Evolutionary conservation across 2,888 invertebrate genomes (phyloP).

Genomic region (Itoplectis maculator): DNA sequence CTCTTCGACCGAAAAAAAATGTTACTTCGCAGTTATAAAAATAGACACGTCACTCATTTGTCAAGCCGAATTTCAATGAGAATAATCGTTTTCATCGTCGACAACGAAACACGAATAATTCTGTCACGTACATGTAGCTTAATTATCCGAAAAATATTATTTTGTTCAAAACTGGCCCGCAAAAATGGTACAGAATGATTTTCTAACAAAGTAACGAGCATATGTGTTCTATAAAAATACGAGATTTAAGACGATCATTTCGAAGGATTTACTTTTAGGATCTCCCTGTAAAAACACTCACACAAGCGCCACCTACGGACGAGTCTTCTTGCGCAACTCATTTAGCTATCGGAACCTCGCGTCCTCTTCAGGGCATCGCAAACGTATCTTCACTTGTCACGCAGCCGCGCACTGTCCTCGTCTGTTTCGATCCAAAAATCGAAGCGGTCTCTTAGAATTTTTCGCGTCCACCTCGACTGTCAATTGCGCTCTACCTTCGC

Average conservation of each 20-base stretch:
- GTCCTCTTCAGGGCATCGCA: background rate
- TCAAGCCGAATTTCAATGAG: constrained; percentile 2
- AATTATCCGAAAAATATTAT: too few species aligned
- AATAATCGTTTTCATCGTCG: background rate
- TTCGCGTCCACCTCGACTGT: constrained; percentile 41
- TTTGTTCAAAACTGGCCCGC: too few species aligned
- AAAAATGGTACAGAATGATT: too few species aligned
- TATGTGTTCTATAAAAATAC: background rate
- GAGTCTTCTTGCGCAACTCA: constrained; percentile 31
- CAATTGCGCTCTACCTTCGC: background rate
- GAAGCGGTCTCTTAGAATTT: constrained; percentile 36
- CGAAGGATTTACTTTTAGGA: background rate
- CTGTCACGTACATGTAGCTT: background rate
- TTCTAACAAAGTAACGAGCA: background rate
- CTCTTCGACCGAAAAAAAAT: constrained; percentile 11
- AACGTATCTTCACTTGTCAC: constrained; percentile 40
- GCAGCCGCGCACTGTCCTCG: constrained; percentile 11
- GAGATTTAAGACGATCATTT: background rate
- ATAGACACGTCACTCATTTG: background rate
- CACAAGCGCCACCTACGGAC: constrained; percentile 14
- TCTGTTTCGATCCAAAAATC: constrained; percentile 24
- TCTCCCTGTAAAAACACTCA: constrained; percentile 21
- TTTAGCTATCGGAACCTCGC: constrained; percentile 37
- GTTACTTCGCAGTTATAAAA: background rate
- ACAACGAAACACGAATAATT: background rate